These are phyloP conservation scores for Pangasius mekongensis DNA, from an alignment of 2,797 vertebrate genomes.

Conservation along the genomic window DNA sequence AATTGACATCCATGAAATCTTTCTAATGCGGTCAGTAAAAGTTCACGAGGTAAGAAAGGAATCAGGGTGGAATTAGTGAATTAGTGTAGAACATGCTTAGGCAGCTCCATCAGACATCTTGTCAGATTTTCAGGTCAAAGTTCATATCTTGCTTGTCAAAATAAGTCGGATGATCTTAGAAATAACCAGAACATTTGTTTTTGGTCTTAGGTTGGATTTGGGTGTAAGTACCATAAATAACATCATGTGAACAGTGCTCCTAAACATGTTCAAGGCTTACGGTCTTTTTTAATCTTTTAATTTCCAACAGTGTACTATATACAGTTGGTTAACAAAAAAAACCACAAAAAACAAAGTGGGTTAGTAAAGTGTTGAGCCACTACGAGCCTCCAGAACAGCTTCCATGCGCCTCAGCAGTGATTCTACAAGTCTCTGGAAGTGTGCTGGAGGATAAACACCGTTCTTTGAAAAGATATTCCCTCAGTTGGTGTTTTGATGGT, in stretches of 20 bases:
- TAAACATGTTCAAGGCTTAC: neutral
- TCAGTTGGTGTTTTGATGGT: neutral
- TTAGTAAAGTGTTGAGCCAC: neutral
- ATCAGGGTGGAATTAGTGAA: slow-evolving; percentile 51
- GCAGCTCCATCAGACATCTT: slow-evolving; percentile 63
- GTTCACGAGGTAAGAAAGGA: slow-evolving; percentile 68
- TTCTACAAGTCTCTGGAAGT: neutral
- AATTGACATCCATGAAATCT: slow-evolving; percentile 75
- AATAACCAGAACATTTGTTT: slow-evolving; percentile 45
- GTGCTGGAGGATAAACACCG: neutral
- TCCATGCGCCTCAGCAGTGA: neutral
- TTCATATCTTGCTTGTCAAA: slow-evolving; percentile 69
- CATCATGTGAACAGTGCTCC: neutral
- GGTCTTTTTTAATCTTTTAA: neutral
- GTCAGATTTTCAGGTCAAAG: slow-evolving; percentile 71
- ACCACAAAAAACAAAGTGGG: neutral
- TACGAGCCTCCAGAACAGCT: neutral
- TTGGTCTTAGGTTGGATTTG: slow-evolving; percentile 29
- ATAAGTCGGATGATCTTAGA: slow-evolving; percentile 68
- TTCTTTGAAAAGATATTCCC: neutral
- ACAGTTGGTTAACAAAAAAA: neutral
- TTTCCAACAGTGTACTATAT: neutral
- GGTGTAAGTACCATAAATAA: slow-evolving; percentile 46
- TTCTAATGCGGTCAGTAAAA: slow-evolving; percentile 73
- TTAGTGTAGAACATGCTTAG: slow-evolving; percentile 70